Percentiles rank a stretch among this genome's conserved stretches.
phyloP scores from a whole-genome alignment of 2,113 vertebrate genomes.

The Typhlomys cinereus region DNA sequence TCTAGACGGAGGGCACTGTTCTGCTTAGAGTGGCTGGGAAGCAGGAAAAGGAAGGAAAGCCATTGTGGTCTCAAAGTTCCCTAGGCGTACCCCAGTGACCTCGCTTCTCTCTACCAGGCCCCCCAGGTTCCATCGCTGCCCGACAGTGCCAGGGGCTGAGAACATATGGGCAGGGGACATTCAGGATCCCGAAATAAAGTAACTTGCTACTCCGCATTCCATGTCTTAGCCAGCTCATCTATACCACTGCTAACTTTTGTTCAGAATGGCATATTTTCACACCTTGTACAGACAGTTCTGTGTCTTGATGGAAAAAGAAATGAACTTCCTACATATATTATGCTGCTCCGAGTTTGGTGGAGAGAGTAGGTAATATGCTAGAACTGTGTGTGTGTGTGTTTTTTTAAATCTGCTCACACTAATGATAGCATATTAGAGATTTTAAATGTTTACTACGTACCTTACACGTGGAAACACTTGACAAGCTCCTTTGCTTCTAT shows the following conservation, averaged over 20 bases:
- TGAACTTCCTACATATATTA: constrained; percentile 43
- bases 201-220: neutral
- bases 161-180: no score
- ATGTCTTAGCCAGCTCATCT: neutral
- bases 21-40: neutral
- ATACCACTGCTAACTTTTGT: constrained; percentile 27
- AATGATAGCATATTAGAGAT: neutral
- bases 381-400: constrained; percentile 26
- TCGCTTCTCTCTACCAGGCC: neutral
- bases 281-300: constrained; percentile 14
- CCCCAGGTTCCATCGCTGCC: neutral
- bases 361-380: constrained; percentile 13
- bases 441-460: constrained; percentile 7
- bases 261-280: constrained; percentile 58
- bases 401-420: neutral
- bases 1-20: neutral
- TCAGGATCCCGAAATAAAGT: neutral
- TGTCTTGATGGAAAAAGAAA: constrained; percentile 57
- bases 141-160: neutral
- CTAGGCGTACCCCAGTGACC: neutral
- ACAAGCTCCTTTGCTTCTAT: neutral
- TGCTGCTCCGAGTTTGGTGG: constrained; percentile 27
- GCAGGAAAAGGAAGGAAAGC: neutral
- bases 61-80: no score
- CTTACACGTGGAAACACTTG: neutral